A percentile compares a stretch with the other conserved stretches of the same genome.
These are phyloP conservation scores for Myocastor coypus DNA, from an alignment of 2,113 vertebrate genomes.

Conservation along the genomic window DNA sequence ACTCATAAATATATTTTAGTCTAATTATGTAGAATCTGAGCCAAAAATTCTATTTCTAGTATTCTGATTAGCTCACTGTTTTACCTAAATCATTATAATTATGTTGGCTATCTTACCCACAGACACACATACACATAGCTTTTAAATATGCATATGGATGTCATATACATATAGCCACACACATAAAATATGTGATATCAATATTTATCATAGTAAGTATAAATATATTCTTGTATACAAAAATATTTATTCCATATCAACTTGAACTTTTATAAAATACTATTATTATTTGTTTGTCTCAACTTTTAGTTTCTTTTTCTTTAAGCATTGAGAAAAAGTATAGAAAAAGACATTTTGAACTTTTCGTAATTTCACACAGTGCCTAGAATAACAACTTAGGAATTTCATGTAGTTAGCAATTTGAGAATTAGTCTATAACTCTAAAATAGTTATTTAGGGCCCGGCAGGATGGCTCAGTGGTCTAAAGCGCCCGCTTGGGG, in stretches of 20 bases:
- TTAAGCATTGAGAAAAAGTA: not conserved
- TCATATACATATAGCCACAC: not conserved
- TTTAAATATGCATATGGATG: not conserved
- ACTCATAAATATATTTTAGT: constrained; percentile 35
- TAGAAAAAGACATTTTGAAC: not conserved
- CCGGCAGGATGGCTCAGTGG: too few species aligned
- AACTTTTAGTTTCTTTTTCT: not conserved
- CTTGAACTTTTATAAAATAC: not conserved
- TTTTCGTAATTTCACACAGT: not conserved
- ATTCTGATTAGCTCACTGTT: not conserved
- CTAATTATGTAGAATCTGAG: not conserved
- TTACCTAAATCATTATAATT: not conserved
- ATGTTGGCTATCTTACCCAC: not conserved
- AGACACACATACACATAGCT: not conserved
- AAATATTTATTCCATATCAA: not conserved
- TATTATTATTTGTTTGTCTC: not conserved
- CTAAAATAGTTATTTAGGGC: not conserved
- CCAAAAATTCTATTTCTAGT: not conserved
- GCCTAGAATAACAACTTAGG: not conserved
- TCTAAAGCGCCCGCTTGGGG: too few species aligned
- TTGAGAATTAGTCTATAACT: not conserved
- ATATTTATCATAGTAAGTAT: not conserved
- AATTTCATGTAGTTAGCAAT: not conserved
- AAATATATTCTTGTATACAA: not conserved
- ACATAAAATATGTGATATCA: not conserved